phyloP scores from a whole-genome alignment of 2,113 vertebrate species.

The Xenopus tropicalis region UCB_Xtro_10.0 CM004443.2:124640001-124640500 shows the following conservation, averaged over 20 bases:
- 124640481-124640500: conserved; percentile 2
- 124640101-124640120: not conserved
- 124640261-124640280: conserved; percentile 64
- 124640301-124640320: conserved; percentile 66
- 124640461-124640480: not conserved
- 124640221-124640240: conserved; percentile 59
- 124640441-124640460: conserved; percentile 44
- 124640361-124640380: conserved; percentile 54
- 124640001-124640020: not conserved
- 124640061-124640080: not conserved
- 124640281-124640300: conserved; percentile 56
- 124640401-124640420: conserved; percentile 53
- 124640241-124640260: conserved; percentile 61
- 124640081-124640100: not conserved
- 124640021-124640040: no score
- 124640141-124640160: conserved; percentile 46
- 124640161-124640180: conserved; percentile 40
- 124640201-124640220: conserved; percentile 54
- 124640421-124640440: conserved; percentile 59
- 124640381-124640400: conserved; percentile 61
- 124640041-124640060: no score
- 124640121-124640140: not conserved
- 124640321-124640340: conserved; percentile 57
- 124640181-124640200: conserved; percentile 54
- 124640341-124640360: conserved; percentile 55